Percentiles rank a stretch among this genome's conserved stretches.
phyloP scores from a whole-genome alignment of 2,113 vertebrate genomes.

The Pelvicachromis taeniatus region DNA sequence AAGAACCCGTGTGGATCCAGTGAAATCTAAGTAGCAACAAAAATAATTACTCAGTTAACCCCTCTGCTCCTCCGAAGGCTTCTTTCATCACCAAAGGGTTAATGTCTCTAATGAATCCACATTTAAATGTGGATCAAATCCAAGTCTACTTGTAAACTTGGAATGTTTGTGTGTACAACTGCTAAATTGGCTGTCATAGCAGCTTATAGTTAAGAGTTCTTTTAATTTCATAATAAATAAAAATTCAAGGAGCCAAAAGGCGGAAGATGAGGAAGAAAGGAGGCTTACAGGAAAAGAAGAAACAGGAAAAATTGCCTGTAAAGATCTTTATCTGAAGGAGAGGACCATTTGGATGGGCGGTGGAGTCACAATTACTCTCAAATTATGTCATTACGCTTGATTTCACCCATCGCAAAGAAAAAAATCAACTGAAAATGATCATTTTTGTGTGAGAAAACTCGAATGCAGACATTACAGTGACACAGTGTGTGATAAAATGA shows the following conservation, averaged over 20 bases:
- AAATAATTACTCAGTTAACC: conserved; percentile 52
- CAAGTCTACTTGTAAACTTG: not conserved
- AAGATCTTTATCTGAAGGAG: conserved; percentile 54
- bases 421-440: not conserved
- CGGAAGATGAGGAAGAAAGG: not conserved
- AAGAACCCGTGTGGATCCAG: conserved; percentile 1
- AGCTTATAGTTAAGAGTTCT: not conserved
- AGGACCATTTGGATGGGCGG: conserved; percentile 18
- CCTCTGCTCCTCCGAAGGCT: not conserved
- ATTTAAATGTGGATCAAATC: not conserved
- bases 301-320: conserved; percentile 12
- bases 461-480: not conserved
- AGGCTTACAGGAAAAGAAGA: not conserved
- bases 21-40: conserved; percentile 35
- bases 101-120: not conserved
- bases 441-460: not conserved
- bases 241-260: not conserved
- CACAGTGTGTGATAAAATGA: not conserved
- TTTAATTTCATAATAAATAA: not conserved
- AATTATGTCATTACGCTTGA: conserved; percentile 50
- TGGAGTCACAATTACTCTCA: conserved; percentile 7
- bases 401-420: conserved; percentile 6
- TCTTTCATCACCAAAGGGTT: not conserved
- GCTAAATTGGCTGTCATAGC: not conserved
- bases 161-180: not conserved